A percentile compares a stretch with the other conserved stretches of the same genome.
phyloP scores from a whole-genome alignment of 2,113 vertebrate genomes.

The Apodemus sylvaticus region DNA sequence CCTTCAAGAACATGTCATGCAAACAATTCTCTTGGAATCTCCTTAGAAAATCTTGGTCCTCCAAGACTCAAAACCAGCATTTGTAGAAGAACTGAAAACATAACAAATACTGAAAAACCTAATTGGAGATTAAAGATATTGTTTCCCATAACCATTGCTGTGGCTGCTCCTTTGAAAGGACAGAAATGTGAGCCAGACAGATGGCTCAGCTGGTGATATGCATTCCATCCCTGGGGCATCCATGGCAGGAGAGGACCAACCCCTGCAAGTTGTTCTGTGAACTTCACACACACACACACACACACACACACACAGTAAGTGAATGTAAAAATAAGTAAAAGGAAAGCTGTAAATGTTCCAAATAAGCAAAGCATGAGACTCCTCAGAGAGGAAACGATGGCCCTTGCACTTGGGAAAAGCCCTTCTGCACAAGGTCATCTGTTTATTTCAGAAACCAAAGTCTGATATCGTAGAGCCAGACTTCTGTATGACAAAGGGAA shows the following conservation, averaged over 20 bases:
- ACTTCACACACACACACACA: background rate
- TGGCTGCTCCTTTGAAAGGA: constrained; percentile 57
- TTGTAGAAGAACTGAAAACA: background rate
- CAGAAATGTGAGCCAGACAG: background rate
- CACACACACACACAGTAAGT: background rate
- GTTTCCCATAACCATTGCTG: background rate
- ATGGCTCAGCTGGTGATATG: background rate
- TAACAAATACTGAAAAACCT: background rate
- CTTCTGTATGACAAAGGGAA: constrained; percentile 28
- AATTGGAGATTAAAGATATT: background rate
- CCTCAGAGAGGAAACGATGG: constrained; percentile 72
- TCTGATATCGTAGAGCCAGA: constrained; percentile 11
- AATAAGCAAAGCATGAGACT: constrained; percentile 75
- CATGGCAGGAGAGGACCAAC: background rate
- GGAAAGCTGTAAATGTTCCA: constrained; percentile 24
- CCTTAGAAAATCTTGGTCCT: constrained; percentile 1
- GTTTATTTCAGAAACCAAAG: constrained; percentile 36
- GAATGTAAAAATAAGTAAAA: background rate
- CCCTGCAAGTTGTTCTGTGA: background rate
- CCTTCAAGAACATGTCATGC: background rate
- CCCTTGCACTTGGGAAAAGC: constrained; percentile 21
- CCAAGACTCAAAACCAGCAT: constrained; percentile 8
- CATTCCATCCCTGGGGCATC: background rate
- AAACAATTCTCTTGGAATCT: constrained; percentile 9
- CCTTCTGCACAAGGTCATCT: background rate